A percentile compares a stretch with the other conserved stretches of the same genome.
phyloP scores from a whole-genome alignment of 2,888 invertebrate genomes.

The Macaria liturata region DNA sequence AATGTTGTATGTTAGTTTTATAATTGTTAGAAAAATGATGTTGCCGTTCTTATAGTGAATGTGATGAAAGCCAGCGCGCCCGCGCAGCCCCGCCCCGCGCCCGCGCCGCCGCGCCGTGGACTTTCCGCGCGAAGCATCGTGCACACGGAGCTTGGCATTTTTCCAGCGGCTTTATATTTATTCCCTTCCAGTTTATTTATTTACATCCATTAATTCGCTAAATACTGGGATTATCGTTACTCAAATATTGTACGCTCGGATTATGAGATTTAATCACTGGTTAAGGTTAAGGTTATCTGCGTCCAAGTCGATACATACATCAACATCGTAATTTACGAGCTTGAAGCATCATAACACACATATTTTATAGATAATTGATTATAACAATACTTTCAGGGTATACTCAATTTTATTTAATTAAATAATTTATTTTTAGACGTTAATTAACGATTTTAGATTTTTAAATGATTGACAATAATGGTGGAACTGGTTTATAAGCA shows the following conservation, averaged over 20 bases:
- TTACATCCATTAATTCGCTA: conserved; percentile 47
- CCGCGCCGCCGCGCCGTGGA: conserved; percentile 33
- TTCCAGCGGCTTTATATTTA: conserved; percentile 63
- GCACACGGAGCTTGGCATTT: conserved; percentile 54
- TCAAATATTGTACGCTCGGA: conserved; percentile 22
- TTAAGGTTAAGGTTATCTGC: conserved; percentile 7
- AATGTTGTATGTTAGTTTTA: too few species aligned
- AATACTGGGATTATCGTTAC: conserved; percentile 26
- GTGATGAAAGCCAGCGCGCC: conserved; percentile 35
- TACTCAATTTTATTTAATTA: too few species aligned
- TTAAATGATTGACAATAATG: too few species aligned
- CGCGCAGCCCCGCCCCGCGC: too few species aligned
- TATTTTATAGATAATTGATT: too few species aligned
- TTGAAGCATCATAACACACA: too few species aligned
- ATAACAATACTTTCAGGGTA: too few species aligned
- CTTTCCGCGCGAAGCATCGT: conserved; percentile 35
- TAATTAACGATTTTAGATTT: too few species aligned
- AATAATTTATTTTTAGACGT: too few species aligned
- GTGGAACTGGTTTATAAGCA: too few species aligned
- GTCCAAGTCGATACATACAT: not conserved
- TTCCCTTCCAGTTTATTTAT: conserved; percentile 62
- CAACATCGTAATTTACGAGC: too few species aligned
- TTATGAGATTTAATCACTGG: conserved; percentile 1
- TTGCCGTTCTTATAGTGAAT: conserved; percentile 17
- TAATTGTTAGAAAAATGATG: conserved; percentile 21